A percentile compares a stretch with the other conserved stretches of the same genome.
Evolutionary conservation across 2,888 invertebrate genomes (phyloP).

Genomic region (Parochlus steinenii): DNA sequence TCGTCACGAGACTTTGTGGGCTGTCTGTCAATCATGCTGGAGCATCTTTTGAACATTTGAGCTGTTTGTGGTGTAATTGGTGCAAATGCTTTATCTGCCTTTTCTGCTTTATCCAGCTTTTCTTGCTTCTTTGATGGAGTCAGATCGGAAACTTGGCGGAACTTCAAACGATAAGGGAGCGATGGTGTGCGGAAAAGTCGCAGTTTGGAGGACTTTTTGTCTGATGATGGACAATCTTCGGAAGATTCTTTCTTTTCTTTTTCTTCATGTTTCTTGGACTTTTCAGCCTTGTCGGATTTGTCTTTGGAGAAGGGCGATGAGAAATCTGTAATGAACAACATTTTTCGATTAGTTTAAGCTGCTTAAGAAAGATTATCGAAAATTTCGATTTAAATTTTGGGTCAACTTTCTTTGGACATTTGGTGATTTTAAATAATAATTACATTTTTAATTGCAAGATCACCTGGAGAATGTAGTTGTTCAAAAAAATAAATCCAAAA

Average conservation of each 20-base stretch:
- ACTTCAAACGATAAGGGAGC: constrained; percentile 11
- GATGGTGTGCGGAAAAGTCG: constrained; percentile 17
- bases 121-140: constrained; percentile 10
- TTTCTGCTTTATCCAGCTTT: not conserved
- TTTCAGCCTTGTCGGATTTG: constrained; percentile 5
- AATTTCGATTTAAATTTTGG: not conserved
- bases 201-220: constrained; percentile 13
- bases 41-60: not conserved
- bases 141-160: constrained; percentile 8
- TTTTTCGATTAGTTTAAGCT: not conserved
- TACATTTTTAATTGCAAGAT: no score
- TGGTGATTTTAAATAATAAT: no score
- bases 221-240: no score
- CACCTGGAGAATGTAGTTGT: no score
- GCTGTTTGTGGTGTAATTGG: constrained; percentile 2
- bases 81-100: not conserved
- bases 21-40: not conserved
- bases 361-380: not conserved
- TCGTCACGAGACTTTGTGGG: constrained; percentile 7
- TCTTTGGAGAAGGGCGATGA: constrained; percentile 9
- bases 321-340: constrained; percentile 1
- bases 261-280: constrained; percentile 3
- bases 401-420: not conserved
- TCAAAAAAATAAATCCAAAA: no score
- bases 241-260: not conserved